These are phyloP conservation scores for Oncorhynchus masou DNA, from an alignment of 2,113 vertebrate species.

Conservation along the genomic window DNA sequence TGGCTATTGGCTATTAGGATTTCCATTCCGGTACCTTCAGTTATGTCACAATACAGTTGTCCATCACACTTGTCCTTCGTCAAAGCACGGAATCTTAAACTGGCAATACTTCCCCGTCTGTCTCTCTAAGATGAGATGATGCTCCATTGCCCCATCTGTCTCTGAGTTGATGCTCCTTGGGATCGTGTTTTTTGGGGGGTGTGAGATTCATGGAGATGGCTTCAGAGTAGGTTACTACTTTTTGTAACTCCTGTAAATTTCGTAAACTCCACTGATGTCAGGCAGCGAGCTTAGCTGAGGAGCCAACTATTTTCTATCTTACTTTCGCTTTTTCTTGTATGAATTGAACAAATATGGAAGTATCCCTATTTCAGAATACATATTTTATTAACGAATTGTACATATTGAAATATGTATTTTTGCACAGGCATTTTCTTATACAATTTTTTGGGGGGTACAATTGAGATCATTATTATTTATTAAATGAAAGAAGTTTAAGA, in stretches of 20 bases:
- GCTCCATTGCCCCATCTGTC: conserved; percentile 16
- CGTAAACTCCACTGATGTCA: conserved; percentile 79
- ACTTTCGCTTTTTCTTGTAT: conserved; percentile 86
- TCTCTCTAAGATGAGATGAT: conserved; percentile 14
- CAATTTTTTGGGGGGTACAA: conserved; percentile 97
- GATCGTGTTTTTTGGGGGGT: conserved; percentile 27
- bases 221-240: conserved; percentile 50
- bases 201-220: conserved; percentile 62
- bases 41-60: conserved; percentile 13
- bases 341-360: conserved; percentile 87
- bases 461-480: conserved; percentile 92
- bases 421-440: conserved; percentile 99
- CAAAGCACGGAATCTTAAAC: conserved; percentile 57
- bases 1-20: conserved; percentile 2
- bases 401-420: conserved; percentile 99
- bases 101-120: conserved; percentile 41
- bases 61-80: conserved; percentile 41
- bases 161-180: conserved; percentile 19
- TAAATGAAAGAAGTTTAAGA: conserved; percentile 79
- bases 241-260: conserved; percentile 83
- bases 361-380: conserved; percentile 97
- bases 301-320: conserved; percentile 70
- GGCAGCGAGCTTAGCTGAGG: conserved; percentile 52
- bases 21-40: conserved; percentile 21
- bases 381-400: conserved; percentile 99